Evolutionary conservation across 2,797 vertebrate genomes (phyloP).

Genomic region (Sebastes diploproa): DNA sequence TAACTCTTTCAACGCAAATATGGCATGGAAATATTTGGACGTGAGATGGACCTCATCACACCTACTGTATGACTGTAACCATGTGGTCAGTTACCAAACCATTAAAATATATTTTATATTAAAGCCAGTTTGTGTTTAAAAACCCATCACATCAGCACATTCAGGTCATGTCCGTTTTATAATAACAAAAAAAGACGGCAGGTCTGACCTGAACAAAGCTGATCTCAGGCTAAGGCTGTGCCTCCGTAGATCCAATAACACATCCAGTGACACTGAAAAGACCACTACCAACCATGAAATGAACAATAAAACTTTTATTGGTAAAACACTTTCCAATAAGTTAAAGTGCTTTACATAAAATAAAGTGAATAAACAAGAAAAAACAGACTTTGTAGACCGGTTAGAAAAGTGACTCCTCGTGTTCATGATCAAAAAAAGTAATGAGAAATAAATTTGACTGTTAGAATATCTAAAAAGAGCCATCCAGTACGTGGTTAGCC

Average conservation of each 20-base stretch:
- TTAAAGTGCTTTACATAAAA: slow-evolving; percentile 13
- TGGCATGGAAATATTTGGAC: neutral
- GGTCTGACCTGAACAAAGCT: neutral
- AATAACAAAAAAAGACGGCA: neutral
- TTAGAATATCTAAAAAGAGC: neutral
- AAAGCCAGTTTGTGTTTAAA: neutral
- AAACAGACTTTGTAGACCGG: neutral
- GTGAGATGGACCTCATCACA: neutral
- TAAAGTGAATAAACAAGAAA: neutral
- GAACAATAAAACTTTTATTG: slow-evolving; percentile 6
- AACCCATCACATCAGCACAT: neutral
- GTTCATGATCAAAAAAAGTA: neutral
- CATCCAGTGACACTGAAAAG: neutral
- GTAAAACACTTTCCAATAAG: neutral
- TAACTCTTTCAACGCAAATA: neutral
- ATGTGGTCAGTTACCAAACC: neutral
- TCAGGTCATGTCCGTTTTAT: neutral
- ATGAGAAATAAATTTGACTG: neutral
- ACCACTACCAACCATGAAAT: accelerated
- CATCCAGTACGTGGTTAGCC: neutral
- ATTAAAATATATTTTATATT: neutral
- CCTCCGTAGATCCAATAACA: accelerated
- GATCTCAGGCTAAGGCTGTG: neutral
- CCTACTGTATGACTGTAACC: neutral
- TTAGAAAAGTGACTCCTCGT: too few relatives aligned